These are phyloP conservation scores for Clarias magur DNA, from an alignment of 2,113 vertebrate species.

Conservation along the genomic window DNA sequence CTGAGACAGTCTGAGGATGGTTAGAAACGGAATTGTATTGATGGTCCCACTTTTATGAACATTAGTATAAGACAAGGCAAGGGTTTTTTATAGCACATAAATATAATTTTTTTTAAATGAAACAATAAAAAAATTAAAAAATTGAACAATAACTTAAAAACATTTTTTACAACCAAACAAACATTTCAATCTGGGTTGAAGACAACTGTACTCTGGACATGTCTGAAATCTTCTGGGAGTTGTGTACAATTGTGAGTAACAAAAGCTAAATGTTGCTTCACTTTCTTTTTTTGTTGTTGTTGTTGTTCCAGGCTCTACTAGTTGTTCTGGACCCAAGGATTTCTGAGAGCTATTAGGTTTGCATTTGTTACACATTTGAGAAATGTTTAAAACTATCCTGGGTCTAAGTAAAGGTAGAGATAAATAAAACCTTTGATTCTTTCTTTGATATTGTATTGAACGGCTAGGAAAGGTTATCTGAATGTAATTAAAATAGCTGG, in stretches of 20 bases:
- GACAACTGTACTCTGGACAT: not conserved
- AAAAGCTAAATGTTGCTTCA: not conserved
- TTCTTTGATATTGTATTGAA: no score
- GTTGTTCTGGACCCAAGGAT: not conserved
- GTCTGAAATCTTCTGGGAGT: not conserved
- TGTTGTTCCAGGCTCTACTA: not conserved
- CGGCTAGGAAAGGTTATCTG: no score
- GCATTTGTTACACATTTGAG: no score
- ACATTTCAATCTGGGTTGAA: not conserved
- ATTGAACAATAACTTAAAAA: not conserved
- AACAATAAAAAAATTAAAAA: not conserved
- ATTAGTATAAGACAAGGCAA: not conserved
- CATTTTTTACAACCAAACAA: not conserved
- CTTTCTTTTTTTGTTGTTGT: no score
- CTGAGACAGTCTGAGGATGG: not conserved
- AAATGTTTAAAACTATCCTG: no score
- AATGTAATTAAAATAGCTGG: no score
- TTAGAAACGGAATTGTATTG: not conserved
- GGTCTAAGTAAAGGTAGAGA: no score
- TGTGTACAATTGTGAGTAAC: not conserved
- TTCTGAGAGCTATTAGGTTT: not conserved
- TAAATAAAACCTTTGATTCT: no score
- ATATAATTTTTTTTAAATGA: not conserved
- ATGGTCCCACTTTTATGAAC: not conserved
- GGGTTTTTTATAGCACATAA: not conserved